These are phyloP conservation scores for Synanceia verrucosa DNA, from an alignment of 2,797 vertebrate genomes.

Conservation along the genomic window DNA sequence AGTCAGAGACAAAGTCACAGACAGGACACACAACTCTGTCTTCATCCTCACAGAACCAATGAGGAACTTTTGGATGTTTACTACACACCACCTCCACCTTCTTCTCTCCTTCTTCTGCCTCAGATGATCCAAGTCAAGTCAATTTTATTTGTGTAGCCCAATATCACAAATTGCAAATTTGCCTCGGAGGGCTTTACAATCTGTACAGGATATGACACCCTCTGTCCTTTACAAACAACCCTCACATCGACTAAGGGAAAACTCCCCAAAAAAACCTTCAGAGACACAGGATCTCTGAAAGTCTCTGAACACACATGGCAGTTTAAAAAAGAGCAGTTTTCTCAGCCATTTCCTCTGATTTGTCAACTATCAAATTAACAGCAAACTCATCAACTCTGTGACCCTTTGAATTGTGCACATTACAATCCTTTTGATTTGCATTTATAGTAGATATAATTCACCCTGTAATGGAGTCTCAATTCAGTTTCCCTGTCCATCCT, in stretches of 20 bases:
- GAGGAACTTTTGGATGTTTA: background rate
- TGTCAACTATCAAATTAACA: background rate
- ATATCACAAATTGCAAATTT: too few relatives aligned
- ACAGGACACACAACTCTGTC: background rate
- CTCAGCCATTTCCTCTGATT: background rate
- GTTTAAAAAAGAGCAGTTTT: background rate
- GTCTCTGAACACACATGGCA: background rate
- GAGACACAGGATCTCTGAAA: background rate
- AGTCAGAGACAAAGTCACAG: constrained; percentile 6
- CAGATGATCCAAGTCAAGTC: too few relatives aligned
- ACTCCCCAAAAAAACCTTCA: too few relatives aligned
- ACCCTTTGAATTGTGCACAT: background rate
- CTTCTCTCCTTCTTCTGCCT: too few relatives aligned
- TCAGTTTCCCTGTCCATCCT: background rate
- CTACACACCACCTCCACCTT: too few relatives aligned
- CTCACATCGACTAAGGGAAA: too few relatives aligned
- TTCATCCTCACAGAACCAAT: background rate
- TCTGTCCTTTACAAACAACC: too few relatives aligned
- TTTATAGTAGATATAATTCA: background rate
- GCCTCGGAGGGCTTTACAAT: too few relatives aligned
- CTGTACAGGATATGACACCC: too few relatives aligned
- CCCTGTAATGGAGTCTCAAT: background rate
- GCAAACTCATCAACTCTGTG: background rate
- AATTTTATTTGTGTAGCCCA: too few relatives aligned
- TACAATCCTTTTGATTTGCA: background rate